Evolutionary conservation across 2,113 vertebrate species (phyloP).

Genomic region (Rana temporaria): DNA sequence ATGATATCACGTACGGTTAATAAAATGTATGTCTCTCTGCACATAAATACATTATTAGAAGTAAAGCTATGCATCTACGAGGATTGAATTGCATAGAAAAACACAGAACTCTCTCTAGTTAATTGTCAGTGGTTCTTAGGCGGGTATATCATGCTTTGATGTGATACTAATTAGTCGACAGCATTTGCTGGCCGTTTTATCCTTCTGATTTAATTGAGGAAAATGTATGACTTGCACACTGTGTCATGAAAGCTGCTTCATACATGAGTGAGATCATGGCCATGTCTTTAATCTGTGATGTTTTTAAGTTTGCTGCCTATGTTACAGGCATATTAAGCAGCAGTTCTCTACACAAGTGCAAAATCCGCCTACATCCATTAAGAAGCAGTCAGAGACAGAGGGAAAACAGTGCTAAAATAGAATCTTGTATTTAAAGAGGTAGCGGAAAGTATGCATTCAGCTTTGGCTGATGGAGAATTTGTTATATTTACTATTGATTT

Average conservation of each 20-base stretch:
- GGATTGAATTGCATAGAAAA: background rate
- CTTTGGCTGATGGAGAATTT: background rate
- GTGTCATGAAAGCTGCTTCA: conserved; percentile 43
- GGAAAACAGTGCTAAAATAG: background rate
- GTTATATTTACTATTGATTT: background rate
- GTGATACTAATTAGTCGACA: conserved; percentile 46
- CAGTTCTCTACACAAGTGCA: background rate
- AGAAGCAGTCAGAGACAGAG: background rate
- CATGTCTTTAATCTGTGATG: conserved; percentile 23
- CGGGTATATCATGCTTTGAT: conserved; percentile 29
- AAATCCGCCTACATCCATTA: background rate
- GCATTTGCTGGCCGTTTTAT: conserved; percentile 15
- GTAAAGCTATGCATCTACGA: background rate
- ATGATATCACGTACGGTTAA: background rate
- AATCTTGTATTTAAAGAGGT: background rate
- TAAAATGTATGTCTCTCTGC: background rate
- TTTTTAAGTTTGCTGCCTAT: conserved; percentile 37
- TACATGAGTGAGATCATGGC: conserved; percentile 34
- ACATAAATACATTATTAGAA: conserved; percentile 26
- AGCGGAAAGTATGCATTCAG: background rate
- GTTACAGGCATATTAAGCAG: conserved; percentile 44
- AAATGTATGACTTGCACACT: conserved; percentile 32
- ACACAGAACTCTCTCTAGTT: background rate
- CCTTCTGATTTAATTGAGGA: conserved; percentile 35
- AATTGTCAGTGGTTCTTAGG: conserved; percentile 15